Evolutionary conservation across 2,113 vertebrate species (phyloP).

Genomic region (Triplophysa dalaica): DNA sequence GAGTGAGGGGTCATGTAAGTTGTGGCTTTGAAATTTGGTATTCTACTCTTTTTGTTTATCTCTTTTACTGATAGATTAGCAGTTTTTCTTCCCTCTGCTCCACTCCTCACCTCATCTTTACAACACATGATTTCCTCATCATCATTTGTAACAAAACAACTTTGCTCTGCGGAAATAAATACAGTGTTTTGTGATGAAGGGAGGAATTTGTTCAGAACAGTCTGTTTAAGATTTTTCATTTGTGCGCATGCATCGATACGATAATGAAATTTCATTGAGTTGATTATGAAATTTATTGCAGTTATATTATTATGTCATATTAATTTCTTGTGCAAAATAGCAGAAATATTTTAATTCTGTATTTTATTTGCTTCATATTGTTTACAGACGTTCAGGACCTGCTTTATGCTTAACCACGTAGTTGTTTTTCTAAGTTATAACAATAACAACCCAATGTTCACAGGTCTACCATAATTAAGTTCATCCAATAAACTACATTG

Average conservation of each 20-base stretch:
- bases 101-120: conserved; percentile 1
- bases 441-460: too few relatives aligned
- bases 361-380: too few relatives aligned
- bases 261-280: too few relatives aligned
- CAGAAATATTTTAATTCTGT: too few relatives aligned
- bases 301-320: too few relatives aligned
- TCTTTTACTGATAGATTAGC: conserved; percentile 14
- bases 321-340: too few relatives aligned
- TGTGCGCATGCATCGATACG: background rate
- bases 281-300: too few relatives aligned
- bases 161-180: background rate
- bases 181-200: background rate
- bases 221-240: background rate
- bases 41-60: conserved; percentile 16
- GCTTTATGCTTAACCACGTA: too few relatives aligned
- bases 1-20: background rate
- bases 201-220: background rate
- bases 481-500: too few relatives aligned
- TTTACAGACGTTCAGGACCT: too few relatives aligned
- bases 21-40: conserved; percentile 5
- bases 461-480: too few relatives aligned
- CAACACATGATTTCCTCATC: conserved; percentile 23
- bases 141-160: background rate
- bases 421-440: too few relatives aligned
- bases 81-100: background rate